Evolutionary conservation across 2,888 invertebrate genomes (phyloP).

Genomic region (Ectemnius lituratus): DNA sequence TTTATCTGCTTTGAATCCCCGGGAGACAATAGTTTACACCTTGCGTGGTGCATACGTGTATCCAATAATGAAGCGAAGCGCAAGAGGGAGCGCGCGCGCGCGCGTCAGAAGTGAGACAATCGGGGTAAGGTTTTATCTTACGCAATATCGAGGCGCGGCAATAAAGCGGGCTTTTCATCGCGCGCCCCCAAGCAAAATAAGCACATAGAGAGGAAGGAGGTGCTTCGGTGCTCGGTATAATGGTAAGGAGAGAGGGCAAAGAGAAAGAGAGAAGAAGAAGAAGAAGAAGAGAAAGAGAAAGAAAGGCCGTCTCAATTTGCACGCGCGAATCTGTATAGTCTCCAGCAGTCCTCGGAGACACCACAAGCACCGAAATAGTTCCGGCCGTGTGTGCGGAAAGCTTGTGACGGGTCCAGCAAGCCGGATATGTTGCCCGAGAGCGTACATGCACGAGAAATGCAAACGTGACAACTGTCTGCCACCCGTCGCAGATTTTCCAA

Average conservation of each 20-base stretch:
- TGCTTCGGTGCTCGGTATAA: too few relatives aligned
- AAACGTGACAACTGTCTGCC: too few relatives aligned
- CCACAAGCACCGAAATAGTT: conserved; percentile 10
- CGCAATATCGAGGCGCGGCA: not conserved
- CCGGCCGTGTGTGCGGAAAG: conserved; percentile 1
- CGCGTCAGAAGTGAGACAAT: too few relatives aligned
- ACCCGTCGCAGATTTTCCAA: too few relatives aligned
- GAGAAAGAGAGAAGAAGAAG: not conserved
- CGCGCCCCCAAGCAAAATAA: conserved; percentile 2
- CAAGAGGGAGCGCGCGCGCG: too few relatives aligned
- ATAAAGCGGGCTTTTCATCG: conserved; percentile 2
- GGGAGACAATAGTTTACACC: too few relatives aligned
- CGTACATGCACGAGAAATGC: too few relatives aligned
- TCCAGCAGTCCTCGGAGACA: conserved; percentile 3
- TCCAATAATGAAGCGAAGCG: too few relatives aligned
- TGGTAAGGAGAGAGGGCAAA: too few relatives aligned
- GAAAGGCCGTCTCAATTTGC: not conserved
- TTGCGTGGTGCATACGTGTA: too few relatives aligned
- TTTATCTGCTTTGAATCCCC: too few relatives aligned
- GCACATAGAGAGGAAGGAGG: not conserved
- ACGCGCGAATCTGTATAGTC: conserved; percentile 3
- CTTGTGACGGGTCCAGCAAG: conserved; percentile 2
- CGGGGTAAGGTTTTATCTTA: not conserved
- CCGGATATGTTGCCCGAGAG: not conserved
- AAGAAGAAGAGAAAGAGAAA: not conserved